Evolutionary conservation across 2,113 vertebrate species (phyloP).

Genomic region (Dipodomys ordii): DNA sequence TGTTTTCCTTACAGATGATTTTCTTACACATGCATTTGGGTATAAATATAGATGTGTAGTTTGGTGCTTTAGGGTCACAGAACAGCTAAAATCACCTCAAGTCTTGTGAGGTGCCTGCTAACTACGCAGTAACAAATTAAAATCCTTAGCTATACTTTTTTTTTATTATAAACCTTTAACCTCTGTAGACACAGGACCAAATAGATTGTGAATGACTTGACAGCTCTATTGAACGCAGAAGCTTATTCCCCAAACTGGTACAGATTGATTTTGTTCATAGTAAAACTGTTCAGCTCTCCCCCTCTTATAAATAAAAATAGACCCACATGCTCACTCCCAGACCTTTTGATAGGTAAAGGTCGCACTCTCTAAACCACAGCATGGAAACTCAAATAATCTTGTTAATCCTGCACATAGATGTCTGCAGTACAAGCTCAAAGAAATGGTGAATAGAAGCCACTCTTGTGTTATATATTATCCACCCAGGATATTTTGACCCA

Average conservation of each 20-base stretch:
- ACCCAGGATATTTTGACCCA: constrained; percentile 53
- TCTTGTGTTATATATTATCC: constrained; percentile 26
- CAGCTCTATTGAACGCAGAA: constrained; percentile 79
- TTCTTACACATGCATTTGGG: neutral
- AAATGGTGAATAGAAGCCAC: constrained; percentile 48
- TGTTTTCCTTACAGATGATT: neutral
- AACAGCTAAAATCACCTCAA: constrained; percentile 56
- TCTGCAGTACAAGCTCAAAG: constrained; percentile 49
- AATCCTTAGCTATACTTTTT: constrained; percentile 54
- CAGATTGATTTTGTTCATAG: constrained; percentile 76
- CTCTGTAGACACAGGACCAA: constrained; percentile 69
- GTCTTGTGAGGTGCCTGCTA: neutral
- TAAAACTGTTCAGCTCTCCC: constrained; percentile 63
- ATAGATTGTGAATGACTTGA: constrained; percentile 76
- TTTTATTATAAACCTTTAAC: constrained; percentile 66
- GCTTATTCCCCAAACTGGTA: constrained; percentile 72
- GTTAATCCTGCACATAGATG: constrained; percentile 56
- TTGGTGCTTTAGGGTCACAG: constrained; percentile 4
- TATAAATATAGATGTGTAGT: constrained; percentile 17
- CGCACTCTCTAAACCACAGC: constrained; percentile 52
- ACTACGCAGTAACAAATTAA: constrained; percentile 35
- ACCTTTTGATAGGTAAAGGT: constrained; percentile 70
- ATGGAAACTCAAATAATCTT: constrained; percentile 54
- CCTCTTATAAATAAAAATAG: constrained; percentile 67
- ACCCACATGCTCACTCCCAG: constrained; percentile 64